Evolutionary conservation across 2,797 vertebrate genomes (phyloP).

Genomic region (Mus minutoides): DNA sequence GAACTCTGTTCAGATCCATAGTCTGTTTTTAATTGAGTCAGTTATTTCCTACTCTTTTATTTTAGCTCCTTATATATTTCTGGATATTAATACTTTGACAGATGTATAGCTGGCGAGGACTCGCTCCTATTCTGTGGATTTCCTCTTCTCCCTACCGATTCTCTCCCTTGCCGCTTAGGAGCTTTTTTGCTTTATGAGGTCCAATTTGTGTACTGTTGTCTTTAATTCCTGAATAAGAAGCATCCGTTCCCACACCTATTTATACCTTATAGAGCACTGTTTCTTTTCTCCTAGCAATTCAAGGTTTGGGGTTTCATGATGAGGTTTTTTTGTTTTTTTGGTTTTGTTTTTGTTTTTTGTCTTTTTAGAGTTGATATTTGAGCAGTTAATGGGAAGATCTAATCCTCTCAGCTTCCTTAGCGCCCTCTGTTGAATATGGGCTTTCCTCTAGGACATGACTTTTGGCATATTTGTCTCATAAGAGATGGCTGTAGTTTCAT

Average conservation of each 20-base stretch:
- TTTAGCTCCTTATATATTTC: not conserved
- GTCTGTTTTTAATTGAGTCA: not conserved
- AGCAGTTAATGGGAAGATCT: not conserved
- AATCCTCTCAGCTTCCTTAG: no score
- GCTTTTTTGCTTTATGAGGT: not conserved
- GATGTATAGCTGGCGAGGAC: not conserved
- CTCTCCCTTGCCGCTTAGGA: not conserved
- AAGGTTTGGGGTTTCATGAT: not conserved
- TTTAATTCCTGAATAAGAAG: not conserved
- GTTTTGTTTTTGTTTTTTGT: not conserved
- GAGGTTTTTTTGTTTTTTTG: not conserved
- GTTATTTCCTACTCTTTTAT: not conserved
- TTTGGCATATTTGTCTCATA: not conserved
- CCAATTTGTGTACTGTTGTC: not conserved
- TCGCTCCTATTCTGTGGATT: not conserved
- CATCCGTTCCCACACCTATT: not conserved
- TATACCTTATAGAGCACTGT: not conserved
- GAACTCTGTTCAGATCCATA: not conserved
- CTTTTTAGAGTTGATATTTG: not conserved
- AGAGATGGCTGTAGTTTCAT: not conserved
- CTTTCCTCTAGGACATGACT: not conserved
- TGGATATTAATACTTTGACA: not conserved
- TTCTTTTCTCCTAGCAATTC: not conserved
- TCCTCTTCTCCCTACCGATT: not conserved
- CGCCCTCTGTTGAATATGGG: not conserved